Evolutionary conservation across 2,888 invertebrate genomes (phyloP).

Genomic region (Agriopis leucophaearia): DNA sequence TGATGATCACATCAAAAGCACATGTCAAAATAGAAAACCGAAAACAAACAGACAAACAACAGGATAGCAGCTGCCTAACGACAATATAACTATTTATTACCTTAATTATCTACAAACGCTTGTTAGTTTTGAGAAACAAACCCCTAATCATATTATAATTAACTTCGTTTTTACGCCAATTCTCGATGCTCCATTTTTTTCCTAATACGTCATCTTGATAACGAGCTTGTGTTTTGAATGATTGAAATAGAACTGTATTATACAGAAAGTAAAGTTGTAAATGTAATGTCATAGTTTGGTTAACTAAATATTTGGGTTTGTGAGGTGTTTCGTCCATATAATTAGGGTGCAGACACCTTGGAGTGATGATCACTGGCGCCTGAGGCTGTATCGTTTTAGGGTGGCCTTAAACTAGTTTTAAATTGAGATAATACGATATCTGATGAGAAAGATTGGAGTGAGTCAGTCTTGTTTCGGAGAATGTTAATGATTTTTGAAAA

Average conservation of each 20-base stretch:
- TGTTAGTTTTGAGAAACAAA: slow-evolving; percentile 79
- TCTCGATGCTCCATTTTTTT: slow-evolving; percentile 56
- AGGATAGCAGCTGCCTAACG: slow-evolving; percentile 76
- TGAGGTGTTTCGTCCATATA: slow-evolving; percentile 78
- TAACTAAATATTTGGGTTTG: slow-evolving; percentile 76
- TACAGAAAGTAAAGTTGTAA: slow-evolving; percentile 4
- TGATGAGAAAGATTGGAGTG: slow-evolving; percentile 34
- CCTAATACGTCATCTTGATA: slow-evolving; percentile 34
- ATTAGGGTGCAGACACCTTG: slow-evolving; percentile 83
- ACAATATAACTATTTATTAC: slow-evolving; percentile 83
- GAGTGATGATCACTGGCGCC: slow-evolving; percentile 80
- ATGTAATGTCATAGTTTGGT: slow-evolving; percentile 31
- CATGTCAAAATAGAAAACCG: slow-evolving; percentile 67
- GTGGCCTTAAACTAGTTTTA: slow-evolving; percentile 53
- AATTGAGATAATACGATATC: slow-evolving; percentile 44
- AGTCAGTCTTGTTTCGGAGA: slow-evolving; percentile 31
- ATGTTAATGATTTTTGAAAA: slow-evolving; percentile 18
- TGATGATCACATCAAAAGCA: slow-evolving; percentile 50
- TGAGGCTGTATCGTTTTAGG: slow-evolving; percentile 60
- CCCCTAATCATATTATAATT: slow-evolving; percentile 84
- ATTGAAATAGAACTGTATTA: slow-evolving; percentile 14
- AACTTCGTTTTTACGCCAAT: slow-evolving; percentile 84
- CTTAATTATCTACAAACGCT: slow-evolving; percentile 78
- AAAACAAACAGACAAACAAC: slow-evolving; percentile 72
- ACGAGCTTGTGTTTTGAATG: slow-evolving; percentile 22